Conservation (phyloP, 2,888 invertebrate genomes). For the Andricus curvator region DNA sequence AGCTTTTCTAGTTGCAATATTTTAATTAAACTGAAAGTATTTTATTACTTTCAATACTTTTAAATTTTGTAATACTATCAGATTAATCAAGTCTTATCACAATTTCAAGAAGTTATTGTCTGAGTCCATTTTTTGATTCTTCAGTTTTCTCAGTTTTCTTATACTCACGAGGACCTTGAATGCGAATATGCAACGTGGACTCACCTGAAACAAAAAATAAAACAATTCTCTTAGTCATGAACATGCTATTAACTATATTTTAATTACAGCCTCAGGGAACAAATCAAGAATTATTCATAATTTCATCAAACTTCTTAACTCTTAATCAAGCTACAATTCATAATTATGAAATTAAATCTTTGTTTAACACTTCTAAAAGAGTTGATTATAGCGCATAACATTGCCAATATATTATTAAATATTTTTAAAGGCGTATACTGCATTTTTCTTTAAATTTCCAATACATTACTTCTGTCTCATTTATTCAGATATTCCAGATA, state of each 20-base stretch:
- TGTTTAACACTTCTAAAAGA: too few relatives aligned
- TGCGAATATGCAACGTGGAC: constrained; percentile 10
- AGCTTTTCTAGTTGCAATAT: too few relatives aligned
- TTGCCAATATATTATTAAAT: background rate
- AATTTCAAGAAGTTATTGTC: background rate
- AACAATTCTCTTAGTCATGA: constrained; percentile 15
- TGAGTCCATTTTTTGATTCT: background rate
- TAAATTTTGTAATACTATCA: too few relatives aligned
- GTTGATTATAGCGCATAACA: background rate
- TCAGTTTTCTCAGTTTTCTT: background rate
- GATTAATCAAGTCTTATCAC: too few relatives aligned
- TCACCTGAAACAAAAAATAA: constrained; percentile 34
- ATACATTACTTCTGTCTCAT: background rate
- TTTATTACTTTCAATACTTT: too few relatives aligned
- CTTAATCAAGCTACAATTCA: background rate
- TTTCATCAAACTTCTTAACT: background rate
- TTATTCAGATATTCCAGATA: background rate
- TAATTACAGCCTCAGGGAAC: background rate
- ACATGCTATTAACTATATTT: background rate
- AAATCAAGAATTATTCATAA: background rate
- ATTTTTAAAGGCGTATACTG: background rate
- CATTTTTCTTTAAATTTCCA: background rate
- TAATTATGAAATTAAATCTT: background rate
- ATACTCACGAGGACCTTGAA: constrained; percentile 17
- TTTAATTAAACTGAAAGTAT: too few relatives aligned